A percentile compares a stretch with the other conserved stretches of the same genome.
Conservation (phyloP, 2,797 vertebrate species). For the Gobio occitaniae region DNA sequence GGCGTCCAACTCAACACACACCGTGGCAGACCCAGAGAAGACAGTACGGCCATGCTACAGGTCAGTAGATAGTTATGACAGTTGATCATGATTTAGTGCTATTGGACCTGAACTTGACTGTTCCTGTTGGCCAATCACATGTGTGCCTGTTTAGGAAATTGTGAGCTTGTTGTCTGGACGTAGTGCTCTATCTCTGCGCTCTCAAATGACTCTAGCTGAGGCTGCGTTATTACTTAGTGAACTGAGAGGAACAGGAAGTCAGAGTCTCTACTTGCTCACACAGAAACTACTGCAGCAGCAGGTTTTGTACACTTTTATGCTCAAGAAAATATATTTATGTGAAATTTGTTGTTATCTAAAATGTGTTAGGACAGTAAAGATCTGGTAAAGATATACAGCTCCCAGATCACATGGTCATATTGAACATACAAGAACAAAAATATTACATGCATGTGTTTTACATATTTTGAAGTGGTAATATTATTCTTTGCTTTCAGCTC, state of each 20-base stretch:
- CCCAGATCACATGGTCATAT: neutral
- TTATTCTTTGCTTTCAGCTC: conserved; percentile 75
- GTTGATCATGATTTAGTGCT: neutral
- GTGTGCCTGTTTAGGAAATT: conserved; percentile 68
- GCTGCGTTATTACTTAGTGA: conserved; percentile 73
- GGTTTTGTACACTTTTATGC: conserved; percentile 61
- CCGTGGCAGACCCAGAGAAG: conserved; percentile 72
- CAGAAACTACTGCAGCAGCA: conserved; percentile 75
- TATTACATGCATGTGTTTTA: neutral
- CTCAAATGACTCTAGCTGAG: conserved; percentile 68
- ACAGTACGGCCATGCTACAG: conserved; percentile 66
- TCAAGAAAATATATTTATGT: neutral
- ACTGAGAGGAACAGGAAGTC: conserved; percentile 62
- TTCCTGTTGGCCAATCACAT: conserved; percentile 31
- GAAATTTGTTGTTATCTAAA: conserved; percentile 16
- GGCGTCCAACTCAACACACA: conserved; percentile 80
- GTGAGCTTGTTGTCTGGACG: conserved; percentile 72
- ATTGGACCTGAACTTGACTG: conserved; percentile 10
- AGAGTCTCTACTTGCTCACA: conserved; percentile 66
- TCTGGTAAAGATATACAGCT: neutral
- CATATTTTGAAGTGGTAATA: neutral
- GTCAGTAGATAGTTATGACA: conserved; percentile 52
- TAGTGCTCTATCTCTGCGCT: conserved; percentile 63
- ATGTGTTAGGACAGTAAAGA: neutral
- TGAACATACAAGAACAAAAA: neutral